Base-by-base conservation (phyloP, 64 coral and sea anemone genomes). In the Stichodactyla mertensii region DNA sequence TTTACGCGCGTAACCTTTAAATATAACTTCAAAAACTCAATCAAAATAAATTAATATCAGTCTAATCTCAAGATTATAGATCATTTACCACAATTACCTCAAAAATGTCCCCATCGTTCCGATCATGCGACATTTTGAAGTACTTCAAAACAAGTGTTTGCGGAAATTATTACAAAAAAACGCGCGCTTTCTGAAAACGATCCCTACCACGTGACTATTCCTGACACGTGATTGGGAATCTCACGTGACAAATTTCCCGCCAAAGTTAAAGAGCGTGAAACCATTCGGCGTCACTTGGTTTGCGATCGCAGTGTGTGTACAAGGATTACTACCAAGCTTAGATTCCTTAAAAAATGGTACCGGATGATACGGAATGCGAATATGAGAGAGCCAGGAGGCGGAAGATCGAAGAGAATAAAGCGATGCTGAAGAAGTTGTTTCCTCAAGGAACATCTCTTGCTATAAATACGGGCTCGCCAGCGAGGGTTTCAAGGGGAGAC, bases 361-460 rank as follows among this genome's bases (percentile, higher is more conserved):
- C 60, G 54, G 13, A 51, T 19, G 19, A 64, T 27, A 54, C 79
- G 9, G 88, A 93, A 79, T 85, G 88, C 19, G 91, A 97, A 54
- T 97, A 97, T 87, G 94, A 97, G 77, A 97, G 89, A 51, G 54
- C 90, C 18, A 51, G 87, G 77, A 55, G 82, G 19, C n/a, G 77
- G 27, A 77, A 87, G 79, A 97, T 97, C 82, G 94, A 89, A 77
- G 91, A 93, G 91, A 97, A 97, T 67, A 86, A 90, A 79, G 88
- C 88, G n/a, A 87, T 97, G 91, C 61, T 97, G 18, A 86, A 86
- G 51, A 89, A 86, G 59, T 86, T 97, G 26, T 97, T 97, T 31
- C 94, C 94, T 4, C 67, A 92, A 79, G 91, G 81, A 55, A n/a
- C 88, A 0, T 77, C 71, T 55, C 53, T 22, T 59, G 22, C 52